These are phyloP conservation scores for Melanotaenia maccullochi DNA, from an alignment of 2,797 vertebrate species.

Conservation along the genomic window DNA sequence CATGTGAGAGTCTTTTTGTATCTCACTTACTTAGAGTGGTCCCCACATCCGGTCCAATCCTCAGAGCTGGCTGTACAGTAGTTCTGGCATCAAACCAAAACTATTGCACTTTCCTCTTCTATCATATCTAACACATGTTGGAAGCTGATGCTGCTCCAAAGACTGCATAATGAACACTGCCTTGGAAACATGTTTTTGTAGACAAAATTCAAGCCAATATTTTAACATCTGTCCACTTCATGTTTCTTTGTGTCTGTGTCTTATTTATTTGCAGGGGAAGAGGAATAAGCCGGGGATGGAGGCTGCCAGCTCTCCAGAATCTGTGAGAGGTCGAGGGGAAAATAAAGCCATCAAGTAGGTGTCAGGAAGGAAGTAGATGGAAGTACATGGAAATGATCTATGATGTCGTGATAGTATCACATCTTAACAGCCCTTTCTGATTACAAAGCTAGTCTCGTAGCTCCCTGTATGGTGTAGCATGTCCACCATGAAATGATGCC, in stretches of 20 bases:
- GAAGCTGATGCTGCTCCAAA: constrained; percentile 58
- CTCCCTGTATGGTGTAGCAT: constrained; percentile 17
- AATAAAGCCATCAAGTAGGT: constrained; percentile 89
- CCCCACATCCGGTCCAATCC: constrained; percentile 51
- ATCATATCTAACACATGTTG: constrained; percentile 60
- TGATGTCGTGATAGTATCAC: constrained; percentile 48
- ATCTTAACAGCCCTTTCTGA: constrained; percentile 55
- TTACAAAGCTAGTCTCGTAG: constrained; percentile 40
- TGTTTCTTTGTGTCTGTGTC: constrained; percentile 41
- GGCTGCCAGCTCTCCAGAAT: constrained; percentile 83
- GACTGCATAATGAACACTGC: constrained; percentile 60
- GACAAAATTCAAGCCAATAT: constrained; percentile 27
- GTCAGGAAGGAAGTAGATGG: constrained; percentile 50
- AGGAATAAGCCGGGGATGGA: constrained; percentile 85
- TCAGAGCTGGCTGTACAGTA: constrained; percentile 45
- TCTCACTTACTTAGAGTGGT: constrained; percentile 64
- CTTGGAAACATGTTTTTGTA: constrained; percentile 49
- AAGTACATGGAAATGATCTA: constrained; percentile 60
- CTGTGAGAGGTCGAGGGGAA: constrained; percentile 85
- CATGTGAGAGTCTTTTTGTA: constrained; percentile 47
- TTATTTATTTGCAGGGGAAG: constrained; percentile 79
- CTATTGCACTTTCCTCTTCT: constrained; percentile 51
- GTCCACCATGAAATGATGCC: constrained; percentile 32
- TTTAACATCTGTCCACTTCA: constrained; percentile 41
- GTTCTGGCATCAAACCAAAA: constrained; percentile 55